These are phyloP conservation scores for Sepiola atlantica DNA, from an alignment of 2,888 invertebrate species.

Conservation along the genomic window DNA sequence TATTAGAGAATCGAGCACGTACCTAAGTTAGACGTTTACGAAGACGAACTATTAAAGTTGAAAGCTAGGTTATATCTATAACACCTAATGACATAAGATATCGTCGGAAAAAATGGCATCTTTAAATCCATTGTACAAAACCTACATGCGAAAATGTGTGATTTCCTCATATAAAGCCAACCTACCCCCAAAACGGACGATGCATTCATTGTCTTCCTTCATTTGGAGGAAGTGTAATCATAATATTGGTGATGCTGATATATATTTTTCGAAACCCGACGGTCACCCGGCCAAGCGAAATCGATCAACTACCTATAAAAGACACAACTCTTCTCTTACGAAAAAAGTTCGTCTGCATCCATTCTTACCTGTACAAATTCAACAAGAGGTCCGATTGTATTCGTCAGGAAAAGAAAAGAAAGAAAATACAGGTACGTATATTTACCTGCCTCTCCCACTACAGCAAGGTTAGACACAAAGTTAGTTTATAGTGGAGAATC, in stretches of 20 bases:
- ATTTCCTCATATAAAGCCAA: neutral
- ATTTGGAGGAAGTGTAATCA: neutral
- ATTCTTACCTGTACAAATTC: neutral
- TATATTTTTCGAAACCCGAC: neutral
- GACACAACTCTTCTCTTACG: neutral
- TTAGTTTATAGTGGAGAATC: too few relatives aligned
- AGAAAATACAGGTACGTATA: neutral
- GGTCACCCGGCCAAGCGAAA: neutral
- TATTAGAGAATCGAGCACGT: neutral
- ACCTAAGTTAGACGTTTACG: neutral
- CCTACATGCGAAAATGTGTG: neutral
- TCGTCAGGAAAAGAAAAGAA: neutral
- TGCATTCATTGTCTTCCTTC: neutral
- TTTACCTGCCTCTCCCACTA: too few relatives aligned
- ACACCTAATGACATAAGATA: neutral
- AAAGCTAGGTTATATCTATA: neutral
- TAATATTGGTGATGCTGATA: neutral
- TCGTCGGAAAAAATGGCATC: neutral
- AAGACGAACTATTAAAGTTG: neutral
- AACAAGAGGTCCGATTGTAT: neutral
- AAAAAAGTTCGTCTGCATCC: neutral
- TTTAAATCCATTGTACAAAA: neutral
- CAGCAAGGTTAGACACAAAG: too few relatives aligned
- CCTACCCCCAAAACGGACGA: neutral
- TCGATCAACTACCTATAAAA: neutral